Evolutionary conservation across 2,888 invertebrate species (phyloP), one percentile per base, ranked within the genome.

Genomic region (Tinea semifulvella): DNA sequence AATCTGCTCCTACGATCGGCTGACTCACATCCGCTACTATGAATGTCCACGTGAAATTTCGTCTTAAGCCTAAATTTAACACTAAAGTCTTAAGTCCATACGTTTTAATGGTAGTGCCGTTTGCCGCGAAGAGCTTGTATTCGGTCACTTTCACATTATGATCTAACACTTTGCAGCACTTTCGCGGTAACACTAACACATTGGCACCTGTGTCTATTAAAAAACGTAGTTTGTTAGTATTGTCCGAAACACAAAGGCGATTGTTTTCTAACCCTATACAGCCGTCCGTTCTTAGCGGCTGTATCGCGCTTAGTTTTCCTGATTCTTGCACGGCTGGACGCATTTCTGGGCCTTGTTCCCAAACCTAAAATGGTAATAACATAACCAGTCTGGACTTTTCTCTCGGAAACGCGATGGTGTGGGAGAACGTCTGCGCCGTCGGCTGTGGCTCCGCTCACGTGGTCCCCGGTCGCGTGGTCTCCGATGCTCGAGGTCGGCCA

Each of bases 131-230:
- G 4, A 47, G 28, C 18, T 22, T 42, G 20, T 42, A 43, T 6
- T 28, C 28, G 4, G 7, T 28, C 6, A 6, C 6, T 11, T 28
- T 28, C 28, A 28, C 28, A 8, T 16, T 38, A 38, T 38, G 4
- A 38, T 16, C 38, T n/a, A n/a, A n/a, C n/a, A n/a, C n/a, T 7
- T 8, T 18, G n/a, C 17, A 7, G 6, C 16, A 16, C 6, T 16
- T 38, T 6, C 6, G 5, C 8, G 50, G 50, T 2, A 50, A 7
- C 2, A 49, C 48, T 2, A 50, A 52, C 8, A 52, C 31, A 27
- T 50, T 48, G 3, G 51, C 51, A 0, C 52, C 50, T 0, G 50
- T 51, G 19, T 52, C 52, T 0, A 53, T 35, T 17, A 53, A 22
- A 44, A 50, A 52, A 7, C 14, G 11, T 0, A 47, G 5, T 3